Evolutionary conservation across 2,888 invertebrate species (phyloP).

Genomic region (Eudemis profundana): DNA sequence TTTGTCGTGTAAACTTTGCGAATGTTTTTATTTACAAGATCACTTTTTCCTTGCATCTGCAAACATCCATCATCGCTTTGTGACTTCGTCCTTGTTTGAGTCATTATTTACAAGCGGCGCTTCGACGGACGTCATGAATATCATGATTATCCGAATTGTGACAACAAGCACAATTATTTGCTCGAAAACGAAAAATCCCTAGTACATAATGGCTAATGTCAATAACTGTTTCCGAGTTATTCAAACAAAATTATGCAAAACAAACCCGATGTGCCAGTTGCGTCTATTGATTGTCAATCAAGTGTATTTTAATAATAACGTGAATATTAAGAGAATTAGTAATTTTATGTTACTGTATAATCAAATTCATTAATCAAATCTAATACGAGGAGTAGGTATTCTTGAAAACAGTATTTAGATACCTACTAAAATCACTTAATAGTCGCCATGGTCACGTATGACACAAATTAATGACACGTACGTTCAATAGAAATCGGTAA

Average conservation of each 20-base stretch:
- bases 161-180: conserved; percentile 49
- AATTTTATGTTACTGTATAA: conserved; percentile 3
- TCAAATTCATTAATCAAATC: background rate
- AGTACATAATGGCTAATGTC: conserved; percentile 26
- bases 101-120: conserved; percentile 66
- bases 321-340: background rate
- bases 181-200: conserved; percentile 22
- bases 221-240: conserved; percentile 29
- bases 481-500: conserved; percentile 7
- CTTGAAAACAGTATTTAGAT: background rate
- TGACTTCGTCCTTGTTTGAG: conserved; percentile 70
- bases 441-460: conserved; percentile 6
- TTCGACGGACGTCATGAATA: conserved; percentile 59
- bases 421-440: conserved; percentile 6
- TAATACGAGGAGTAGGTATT: background rate
- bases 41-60: conserved; percentile 69
- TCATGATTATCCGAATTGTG: conserved; percentile 50
- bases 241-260: conserved; percentile 29
- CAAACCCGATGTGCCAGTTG: conserved; percentile 27
- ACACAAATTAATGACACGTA: conserved; percentile 5
- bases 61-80: conserved; percentile 79
- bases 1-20: conserved; percentile 67
- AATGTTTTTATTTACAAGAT: conserved; percentile 71
- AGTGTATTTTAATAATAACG: conserved; percentile 6
- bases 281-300: conserved; percentile 37